phyloP scores from a whole-genome alignment of 2,797 vertebrate species.

The Diceros bicornis region DNA sequence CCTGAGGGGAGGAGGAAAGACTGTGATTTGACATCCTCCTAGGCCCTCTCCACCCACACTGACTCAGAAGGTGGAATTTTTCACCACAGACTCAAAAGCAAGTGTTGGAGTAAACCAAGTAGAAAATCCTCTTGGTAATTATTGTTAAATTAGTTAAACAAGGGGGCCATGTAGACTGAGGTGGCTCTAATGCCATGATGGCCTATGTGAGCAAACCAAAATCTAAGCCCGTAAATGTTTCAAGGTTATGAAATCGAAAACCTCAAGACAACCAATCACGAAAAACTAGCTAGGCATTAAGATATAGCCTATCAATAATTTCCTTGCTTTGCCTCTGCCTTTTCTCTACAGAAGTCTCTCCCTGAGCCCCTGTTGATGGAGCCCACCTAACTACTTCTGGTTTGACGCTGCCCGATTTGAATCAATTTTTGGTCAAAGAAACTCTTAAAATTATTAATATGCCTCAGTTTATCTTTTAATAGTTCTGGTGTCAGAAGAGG shows the following conservation, averaged over 20 bases:
- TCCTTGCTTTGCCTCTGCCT: background rate
- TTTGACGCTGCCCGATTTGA: background rate
- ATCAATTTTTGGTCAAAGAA: background rate
- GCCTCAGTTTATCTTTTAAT: background rate
- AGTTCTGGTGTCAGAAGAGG: background rate
- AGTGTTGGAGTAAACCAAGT: conserved; percentile 46
- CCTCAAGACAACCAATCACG: background rate
- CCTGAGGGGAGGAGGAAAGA: conserved; percentile 60
- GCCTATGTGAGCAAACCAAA: background rate
- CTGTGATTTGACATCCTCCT: conserved; percentile 44
- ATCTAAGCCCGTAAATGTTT: too few relatives aligned
- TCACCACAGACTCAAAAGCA: background rate
- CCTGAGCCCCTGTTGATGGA: background rate
- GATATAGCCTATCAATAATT: background rate
- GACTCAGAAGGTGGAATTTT: background rate
- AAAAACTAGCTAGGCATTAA: background rate
- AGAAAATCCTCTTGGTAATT: conserved; percentile 49
- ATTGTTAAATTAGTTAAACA: background rate
- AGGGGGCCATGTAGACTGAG: background rate
- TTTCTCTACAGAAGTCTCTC: background rate
- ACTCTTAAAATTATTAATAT: background rate
- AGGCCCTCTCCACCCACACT: background rate
- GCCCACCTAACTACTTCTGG: background rate
- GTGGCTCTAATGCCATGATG: background rate
- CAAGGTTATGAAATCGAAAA: background rate